These are phyloP conservation scores for Molanna angustata DNA, from an alignment of 2,888 invertebrate species.

Conservation along the genomic window DNA sequence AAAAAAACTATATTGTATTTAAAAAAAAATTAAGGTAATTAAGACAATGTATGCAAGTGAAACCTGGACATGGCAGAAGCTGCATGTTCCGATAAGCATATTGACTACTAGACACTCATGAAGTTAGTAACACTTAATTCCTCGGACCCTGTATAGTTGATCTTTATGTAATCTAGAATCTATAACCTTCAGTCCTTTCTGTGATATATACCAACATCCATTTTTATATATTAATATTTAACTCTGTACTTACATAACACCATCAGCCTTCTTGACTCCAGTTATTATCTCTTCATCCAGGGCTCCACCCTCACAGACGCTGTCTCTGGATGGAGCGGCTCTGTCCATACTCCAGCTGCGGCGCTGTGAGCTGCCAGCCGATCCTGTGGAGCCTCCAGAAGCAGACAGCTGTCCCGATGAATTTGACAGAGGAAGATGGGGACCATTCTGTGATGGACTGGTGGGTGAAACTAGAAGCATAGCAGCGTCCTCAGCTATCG, in stretches of 20 bases:
- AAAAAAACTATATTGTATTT: too few relatives aligned
- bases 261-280: constrained; percentile 28
- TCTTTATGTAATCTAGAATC: too few relatives aligned
- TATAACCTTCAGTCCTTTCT: too few relatives aligned
- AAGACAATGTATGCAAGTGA: too few relatives aligned
- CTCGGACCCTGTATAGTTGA: too few relatives aligned
- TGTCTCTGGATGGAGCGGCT: constrained; percentile 22
- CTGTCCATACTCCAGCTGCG: constrained; percentile 32
- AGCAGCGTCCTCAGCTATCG: constrained; percentile 29
- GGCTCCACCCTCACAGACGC: constrained; percentile 23
- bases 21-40: too few relatives aligned
- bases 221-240: too few relatives aligned
- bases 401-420: constrained; percentile 27
- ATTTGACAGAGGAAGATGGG: constrained; percentile 23
- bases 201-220: too few relatives aligned
- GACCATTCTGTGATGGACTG: constrained; percentile 16
- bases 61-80: too few relatives aligned
- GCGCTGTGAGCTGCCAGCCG: constrained; percentile 17
- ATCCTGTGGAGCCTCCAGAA: constrained; percentile 6
- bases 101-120: too few relatives aligned
- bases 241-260: constrained; percentile 30
- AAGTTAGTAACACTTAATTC: too few relatives aligned
- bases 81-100: too few relatives aligned
- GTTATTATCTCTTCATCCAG: constrained; percentile 27
- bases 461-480: constrained; percentile 22